A percentile compares a stretch with the other conserved stretches of the same genome.
phyloP scores from a whole-genome alignment of 2,113 vertebrate genomes.

The Xyrauchen texanus region DNA sequence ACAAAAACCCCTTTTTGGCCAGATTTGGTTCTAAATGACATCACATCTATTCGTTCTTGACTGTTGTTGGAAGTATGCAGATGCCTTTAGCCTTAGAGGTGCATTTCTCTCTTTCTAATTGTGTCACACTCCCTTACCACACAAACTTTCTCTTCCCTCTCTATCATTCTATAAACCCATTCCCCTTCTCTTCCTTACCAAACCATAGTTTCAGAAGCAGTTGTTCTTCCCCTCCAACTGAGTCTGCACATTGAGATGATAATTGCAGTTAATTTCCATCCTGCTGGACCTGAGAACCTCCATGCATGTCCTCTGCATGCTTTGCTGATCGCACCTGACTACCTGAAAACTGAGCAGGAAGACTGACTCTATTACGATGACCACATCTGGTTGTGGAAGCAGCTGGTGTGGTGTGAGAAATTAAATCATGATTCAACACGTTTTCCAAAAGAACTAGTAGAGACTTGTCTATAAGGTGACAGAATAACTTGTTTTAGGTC shows the following conservation, averaged over 20 bases:
- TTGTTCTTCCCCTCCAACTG: neutral
- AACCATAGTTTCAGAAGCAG: neutral
- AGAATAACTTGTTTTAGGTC: neutral
- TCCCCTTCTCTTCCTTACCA: neutral
- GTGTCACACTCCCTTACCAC: too few relatives aligned
- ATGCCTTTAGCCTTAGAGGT: too few relatives aligned
- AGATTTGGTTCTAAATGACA: too few relatives aligned
- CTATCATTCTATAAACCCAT: neutral
- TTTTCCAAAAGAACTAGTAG: neutral
- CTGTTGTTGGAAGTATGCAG: too few relatives aligned
- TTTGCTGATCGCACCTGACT: conserved; percentile 42
- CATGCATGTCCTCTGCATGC: conserved; percentile 23
- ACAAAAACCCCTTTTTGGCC: too few relatives aligned
- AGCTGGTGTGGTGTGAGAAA: conserved; percentile 1
- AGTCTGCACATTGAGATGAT: conserved; percentile 47
- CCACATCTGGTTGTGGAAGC: neutral
- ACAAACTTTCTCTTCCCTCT: too few relatives aligned
- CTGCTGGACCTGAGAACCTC: conserved; percentile 25
- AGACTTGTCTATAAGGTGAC: conserved; percentile 8
- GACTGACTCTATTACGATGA: neutral
- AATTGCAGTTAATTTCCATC: conserved; percentile 52
- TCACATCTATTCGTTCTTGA: too few relatives aligned
- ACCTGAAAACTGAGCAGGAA: conserved; percentile 50
- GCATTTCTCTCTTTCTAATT: too few relatives aligned
- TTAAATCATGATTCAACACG: neutral